These are phyloP conservation scores for Malurus alboscapulatus DNA, from an alignment of 2,113 vertebrate species.

Conservation along the genomic window DNA sequence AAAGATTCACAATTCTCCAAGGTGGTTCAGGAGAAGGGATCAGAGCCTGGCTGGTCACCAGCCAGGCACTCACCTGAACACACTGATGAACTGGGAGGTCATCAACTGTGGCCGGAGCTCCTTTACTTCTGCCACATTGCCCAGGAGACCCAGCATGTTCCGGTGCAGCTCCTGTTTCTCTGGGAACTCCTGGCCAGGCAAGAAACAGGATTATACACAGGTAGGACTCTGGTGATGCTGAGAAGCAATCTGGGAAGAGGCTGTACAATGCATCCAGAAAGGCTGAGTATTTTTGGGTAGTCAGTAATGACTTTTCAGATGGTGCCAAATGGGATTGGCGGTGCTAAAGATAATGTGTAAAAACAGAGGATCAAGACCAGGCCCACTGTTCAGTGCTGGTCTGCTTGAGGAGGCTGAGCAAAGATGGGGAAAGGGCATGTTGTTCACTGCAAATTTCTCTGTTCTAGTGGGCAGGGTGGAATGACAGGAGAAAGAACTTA, in stretches of 20 bases:
- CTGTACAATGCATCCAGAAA: neutral
- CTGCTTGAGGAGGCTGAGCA: neutral
- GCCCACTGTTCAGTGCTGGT: neutral
- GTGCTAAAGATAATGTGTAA: neutral
- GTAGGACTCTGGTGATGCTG: rapidly evolving
- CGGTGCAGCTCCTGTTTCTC: constrained; percentile 97
- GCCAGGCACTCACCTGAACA: constrained; percentile 84
- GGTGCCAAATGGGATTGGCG: neutral
- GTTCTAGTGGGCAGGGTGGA: neutral
- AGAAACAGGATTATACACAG: neutral
- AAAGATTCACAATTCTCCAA: neutral
- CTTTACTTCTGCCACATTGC: constrained; percentile 94
- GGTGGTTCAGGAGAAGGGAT: neutral
- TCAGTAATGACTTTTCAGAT: neutral
- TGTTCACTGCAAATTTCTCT: neutral
- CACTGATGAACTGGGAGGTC: constrained; percentile 92
- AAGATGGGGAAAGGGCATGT: neutral
- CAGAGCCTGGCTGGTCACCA: neutral
- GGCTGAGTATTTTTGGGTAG: neutral
- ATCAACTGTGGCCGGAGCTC: constrained; percentile 91
- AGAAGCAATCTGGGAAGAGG: neutral
- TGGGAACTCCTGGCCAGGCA: constrained; percentile 86
- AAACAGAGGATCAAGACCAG: neutral
- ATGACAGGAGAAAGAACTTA: neutral
- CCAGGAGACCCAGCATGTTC: constrained; percentile 95